phyloP scores from a whole-genome alignment of 2,797 vertebrate species.

The Ataeniobius toweri region DNA sequence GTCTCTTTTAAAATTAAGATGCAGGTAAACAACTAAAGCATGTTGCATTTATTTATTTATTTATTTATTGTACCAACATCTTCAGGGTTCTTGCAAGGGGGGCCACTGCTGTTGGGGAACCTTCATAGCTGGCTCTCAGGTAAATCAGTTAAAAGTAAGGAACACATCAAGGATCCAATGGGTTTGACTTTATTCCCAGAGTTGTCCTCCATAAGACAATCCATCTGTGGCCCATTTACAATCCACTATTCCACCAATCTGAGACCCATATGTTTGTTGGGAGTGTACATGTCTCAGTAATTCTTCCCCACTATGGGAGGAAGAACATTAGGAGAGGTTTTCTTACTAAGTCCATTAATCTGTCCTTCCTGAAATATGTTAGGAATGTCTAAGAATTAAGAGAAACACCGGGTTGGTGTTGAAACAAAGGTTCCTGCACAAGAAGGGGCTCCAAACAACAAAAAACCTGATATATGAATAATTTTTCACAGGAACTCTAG shows the following conservation, averaged over 20 bases:
- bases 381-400: too few species aligned
- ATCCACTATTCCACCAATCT: too few species aligned
- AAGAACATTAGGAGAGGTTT: too few species aligned
- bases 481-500: background rate
- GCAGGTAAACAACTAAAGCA: background rate
- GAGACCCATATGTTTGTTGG: too few species aligned
- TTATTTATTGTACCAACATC: background rate
- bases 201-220: too few species aligned
- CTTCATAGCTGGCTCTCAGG: too few species aligned
- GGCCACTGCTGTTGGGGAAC: background rate
- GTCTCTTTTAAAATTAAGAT: background rate
- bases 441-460: background rate
- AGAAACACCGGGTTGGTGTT: background rate
- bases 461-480: background rate
- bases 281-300: too few species aligned
- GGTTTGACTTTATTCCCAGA: too few species aligned
- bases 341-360: background rate
- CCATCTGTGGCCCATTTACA: too few species aligned
- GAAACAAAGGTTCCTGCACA: background rate
- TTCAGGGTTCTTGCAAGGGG: background rate
- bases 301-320: too few species aligned
- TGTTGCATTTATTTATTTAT: background rate
- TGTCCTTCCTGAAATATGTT: background rate
- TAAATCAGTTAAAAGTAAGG: too few species aligned
- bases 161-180: too few species aligned